Conservation (phyloP, 2,888 invertebrate species). For the Agonopterix alstromeriana region DNA sequence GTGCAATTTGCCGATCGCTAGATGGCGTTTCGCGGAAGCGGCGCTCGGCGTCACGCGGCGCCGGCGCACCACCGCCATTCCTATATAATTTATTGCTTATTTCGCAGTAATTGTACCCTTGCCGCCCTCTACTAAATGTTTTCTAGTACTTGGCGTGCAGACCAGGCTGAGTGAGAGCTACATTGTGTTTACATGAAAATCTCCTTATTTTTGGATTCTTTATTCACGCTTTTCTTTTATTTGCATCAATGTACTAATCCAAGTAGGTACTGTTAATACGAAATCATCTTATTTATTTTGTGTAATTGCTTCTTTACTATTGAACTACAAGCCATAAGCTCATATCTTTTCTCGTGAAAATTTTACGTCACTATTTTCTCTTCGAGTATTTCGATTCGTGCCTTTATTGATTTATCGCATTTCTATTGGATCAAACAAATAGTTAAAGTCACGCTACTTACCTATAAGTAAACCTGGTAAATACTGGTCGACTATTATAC, state of each 20-base stretch:
- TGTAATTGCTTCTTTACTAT: too few relatives aligned
- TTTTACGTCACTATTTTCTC: too few relatives aligned
- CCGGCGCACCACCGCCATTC: conserved; percentile 37
- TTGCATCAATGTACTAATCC: not conserved
- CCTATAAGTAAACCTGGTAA: conserved; percentile 22
- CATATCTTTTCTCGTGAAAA: too few relatives aligned
- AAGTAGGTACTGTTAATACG: too few relatives aligned
- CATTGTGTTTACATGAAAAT: conserved; percentile 11
- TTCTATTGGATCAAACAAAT: conserved; percentile 1
- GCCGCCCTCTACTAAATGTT: conserved; percentile 49
- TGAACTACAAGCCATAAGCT: too few relatives aligned
- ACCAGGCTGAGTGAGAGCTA: conserved; percentile 9
- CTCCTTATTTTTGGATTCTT: not conserved
- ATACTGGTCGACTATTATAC: conserved; percentile 19
- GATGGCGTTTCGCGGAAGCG: conserved; percentile 66
- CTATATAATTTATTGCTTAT: conserved; percentile 46
- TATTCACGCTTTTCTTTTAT: not conserved
- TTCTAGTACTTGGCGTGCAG: conserved; percentile 29
- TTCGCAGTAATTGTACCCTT: conserved; percentile 62
- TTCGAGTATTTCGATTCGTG: not conserved
- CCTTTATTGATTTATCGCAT: not conserved
- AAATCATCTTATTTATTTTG: too few relatives aligned
- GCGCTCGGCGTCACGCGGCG: conserved; percentile 54
- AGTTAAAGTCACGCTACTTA: conserved; percentile 46
- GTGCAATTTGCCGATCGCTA: conserved; percentile 59